phyloP scores from a whole-genome alignment of 2,113 vertebrate species.

The Pseudopodoces humilis region DNA sequence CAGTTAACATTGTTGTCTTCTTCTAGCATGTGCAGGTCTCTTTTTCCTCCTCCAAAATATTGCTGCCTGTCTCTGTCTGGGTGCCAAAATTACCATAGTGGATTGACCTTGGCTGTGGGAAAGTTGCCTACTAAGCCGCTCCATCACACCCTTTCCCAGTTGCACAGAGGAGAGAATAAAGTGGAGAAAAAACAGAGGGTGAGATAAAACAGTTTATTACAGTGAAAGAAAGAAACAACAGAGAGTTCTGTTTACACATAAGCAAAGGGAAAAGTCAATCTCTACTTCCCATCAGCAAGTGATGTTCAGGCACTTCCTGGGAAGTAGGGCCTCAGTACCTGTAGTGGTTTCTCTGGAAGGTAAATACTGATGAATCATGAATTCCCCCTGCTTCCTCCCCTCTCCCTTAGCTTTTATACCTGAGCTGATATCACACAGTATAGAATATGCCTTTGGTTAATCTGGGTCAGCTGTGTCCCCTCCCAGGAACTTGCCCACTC shows the following conservation, averaged over 20 bases:
- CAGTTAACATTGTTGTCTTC: not conserved
- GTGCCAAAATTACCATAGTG: too few relatives aligned
- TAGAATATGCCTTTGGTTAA: not conserved
- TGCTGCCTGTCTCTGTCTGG: not conserved
- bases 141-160: not conserved
- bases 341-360: not conserved
- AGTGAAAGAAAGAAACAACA: not conserved
- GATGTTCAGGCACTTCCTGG: accelerated
- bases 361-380: not conserved
- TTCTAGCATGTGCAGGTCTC: not conserved
- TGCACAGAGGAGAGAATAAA: not conserved
- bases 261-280: not conserved
- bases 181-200: not conserved
- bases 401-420: not conserved
- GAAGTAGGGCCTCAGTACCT: not conserved
- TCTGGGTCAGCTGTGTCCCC: not conserved
- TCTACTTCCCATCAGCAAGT: not conserved
- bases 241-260: accelerated
- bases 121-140: accelerated
- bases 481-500: not conserved
- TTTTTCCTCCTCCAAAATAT: not conserved
- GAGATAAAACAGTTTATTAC: not conserved
- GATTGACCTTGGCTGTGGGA: not conserved
- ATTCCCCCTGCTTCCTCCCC: accelerated
- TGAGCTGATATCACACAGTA: not conserved